Evolutionary conservation across 2,888 invertebrate genomes (phyloP), one percentile per base, ranked within the genome.

Genomic region (Pollenia amentaria): DNA sequence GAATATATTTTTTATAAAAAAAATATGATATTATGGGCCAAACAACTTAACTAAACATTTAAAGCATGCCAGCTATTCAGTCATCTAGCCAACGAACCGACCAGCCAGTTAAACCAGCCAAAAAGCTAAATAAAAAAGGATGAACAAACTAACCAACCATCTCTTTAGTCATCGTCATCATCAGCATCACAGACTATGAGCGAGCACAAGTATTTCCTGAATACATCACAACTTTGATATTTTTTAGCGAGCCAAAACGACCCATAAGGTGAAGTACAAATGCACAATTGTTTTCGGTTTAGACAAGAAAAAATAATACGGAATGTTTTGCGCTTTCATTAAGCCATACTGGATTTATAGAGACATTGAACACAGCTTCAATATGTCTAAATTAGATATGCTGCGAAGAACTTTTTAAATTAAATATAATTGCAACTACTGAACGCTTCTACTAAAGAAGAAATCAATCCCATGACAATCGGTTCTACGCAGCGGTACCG

Each of bases 61-160:
- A 18, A 18, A 53, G 11, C 21, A 64, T 60, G 48, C 70, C 55
- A 72, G 64, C 64, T 62, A 51, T 69, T 60, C 60, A 79, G 53
- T 44, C 70, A 79, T 62, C 16, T 38, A 70, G 51, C 62, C 70
- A 79, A 62, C 60, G 29, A 79, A 51, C 42, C 51, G 40, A 62
- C 60, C 70, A 79, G n/a, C 42, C 79, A 70, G 51, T 70, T 57
- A 44, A 70, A 53, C 40, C 62, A 80, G 72, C 72, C 70, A 79
- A 70, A 38, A 38, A 62, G 16, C 21, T 42, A 51, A 21, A 51
- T 60, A 60, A 38, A 40, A 40, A 38, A 57, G 0, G 10, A 21
- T 7, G 29, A 29, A 29, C 29, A 29, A 51, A 70, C 53, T 21
- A 78, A 8, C 60, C 42, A 62, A 70, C 21, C 60, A 21, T 57